A percentile compares a stretch with the other conserved stretches of the same genome.
phyloP scores from a whole-genome alignment of 2,113 vertebrate species.

The Silurus glanis region DNA sequence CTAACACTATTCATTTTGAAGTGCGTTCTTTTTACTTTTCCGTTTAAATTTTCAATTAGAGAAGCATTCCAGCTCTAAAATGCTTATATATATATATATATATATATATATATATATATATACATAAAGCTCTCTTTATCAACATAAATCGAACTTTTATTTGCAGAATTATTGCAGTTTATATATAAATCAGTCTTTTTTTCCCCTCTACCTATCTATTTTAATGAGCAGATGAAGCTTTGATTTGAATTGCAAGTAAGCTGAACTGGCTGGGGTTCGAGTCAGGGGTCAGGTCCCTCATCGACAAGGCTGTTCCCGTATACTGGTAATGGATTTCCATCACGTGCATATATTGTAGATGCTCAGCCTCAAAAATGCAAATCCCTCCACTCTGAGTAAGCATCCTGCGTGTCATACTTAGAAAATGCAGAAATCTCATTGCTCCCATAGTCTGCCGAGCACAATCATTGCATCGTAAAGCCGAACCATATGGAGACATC shows the following conservation, averaged over 20 bases:
- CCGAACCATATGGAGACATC: constrained; percentile 4
- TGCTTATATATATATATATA: too few relatives aligned
- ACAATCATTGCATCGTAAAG: not conserved
- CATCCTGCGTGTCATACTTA: not conserved
- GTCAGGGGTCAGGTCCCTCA: constrained; percentile 39
- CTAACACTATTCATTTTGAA: not conserved
- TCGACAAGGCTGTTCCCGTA: constrained; percentile 13
- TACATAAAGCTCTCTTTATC: not conserved
- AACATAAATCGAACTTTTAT: not conserved
- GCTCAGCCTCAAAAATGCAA: constrained; percentile 38
- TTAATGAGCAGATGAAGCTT: constrained; percentile 41
- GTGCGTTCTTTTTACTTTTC: not conserved
- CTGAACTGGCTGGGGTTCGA: constrained; percentile 36
- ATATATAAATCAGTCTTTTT: constrained; percentile 11
- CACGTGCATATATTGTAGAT: constrained; percentile 34
- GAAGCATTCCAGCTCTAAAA: not conserved
- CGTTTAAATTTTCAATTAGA: not conserved
- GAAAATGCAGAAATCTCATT: not conserved
- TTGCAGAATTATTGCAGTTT: constrained; percentile 9
- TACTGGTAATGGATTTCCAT: constrained; percentile 42
- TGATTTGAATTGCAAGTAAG: constrained; percentile 40
- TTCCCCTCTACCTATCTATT: not conserved
- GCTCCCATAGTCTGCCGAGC: not conserved
- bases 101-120: too few relatives aligned
- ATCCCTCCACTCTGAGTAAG: constrained; percentile 24